Conservation (phyloP, 2,888 invertebrate genomes). For the Leucophenga maculata region DNA sequence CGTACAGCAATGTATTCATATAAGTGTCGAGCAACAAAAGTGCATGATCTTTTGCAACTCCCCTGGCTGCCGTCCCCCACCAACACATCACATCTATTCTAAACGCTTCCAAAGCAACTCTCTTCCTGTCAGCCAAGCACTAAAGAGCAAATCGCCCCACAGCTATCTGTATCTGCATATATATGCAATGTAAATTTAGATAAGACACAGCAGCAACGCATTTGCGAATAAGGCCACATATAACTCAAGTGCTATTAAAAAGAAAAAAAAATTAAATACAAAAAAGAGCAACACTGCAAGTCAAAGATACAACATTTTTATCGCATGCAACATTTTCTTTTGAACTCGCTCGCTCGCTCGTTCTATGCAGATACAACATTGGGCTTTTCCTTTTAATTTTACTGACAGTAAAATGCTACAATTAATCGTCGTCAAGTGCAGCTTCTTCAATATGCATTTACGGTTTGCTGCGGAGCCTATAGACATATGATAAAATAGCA, state of each 20-base stretch:
- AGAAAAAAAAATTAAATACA: constrained; percentile 7
- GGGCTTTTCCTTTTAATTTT: constrained; percentile 35
- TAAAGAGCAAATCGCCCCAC: too few relatives aligned
- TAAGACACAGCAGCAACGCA: constrained; percentile 43
- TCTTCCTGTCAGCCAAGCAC: too few relatives aligned
- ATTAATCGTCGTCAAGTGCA: constrained; percentile 45
- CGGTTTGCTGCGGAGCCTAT: not conserved
- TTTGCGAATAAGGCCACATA: constrained; percentile 26
- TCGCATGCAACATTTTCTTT: constrained; percentile 51
- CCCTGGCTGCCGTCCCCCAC: not conserved
- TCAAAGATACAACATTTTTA: constrained; percentile 25
- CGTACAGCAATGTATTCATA: constrained; percentile 30
- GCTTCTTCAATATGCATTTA: constrained; percentile 21
- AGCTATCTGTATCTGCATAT: too few relatives aligned
- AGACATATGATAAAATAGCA: constrained; percentile 30
- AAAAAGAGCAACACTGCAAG: constrained; percentile 35
- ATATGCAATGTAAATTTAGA: constrained; percentile 49
- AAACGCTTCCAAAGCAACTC: not conserved
- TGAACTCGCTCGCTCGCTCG: constrained; percentile 46
- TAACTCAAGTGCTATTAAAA: not conserved
- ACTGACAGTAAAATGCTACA: constrained; percentile 60
- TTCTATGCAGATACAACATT: not conserved
- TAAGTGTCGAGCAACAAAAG: constrained; percentile 24
- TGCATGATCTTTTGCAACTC: too few relatives aligned
- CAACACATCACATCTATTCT: constrained; percentile 9